These are phyloP conservation scores for Calameuta filiformis DNA, from an alignment of 2,888 invertebrate genomes.

Conservation along the genomic window DNA sequence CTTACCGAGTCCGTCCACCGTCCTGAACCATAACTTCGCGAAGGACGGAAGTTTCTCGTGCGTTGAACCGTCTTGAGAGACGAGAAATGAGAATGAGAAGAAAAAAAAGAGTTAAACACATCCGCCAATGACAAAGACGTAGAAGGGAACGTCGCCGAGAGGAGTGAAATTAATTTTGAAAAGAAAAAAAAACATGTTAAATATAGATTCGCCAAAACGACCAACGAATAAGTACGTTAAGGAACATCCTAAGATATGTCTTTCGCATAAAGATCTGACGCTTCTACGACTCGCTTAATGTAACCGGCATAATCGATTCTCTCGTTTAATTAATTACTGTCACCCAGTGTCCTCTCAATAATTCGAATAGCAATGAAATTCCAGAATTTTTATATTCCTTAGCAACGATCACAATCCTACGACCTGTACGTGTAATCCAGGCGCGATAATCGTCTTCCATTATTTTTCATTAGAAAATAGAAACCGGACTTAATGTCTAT, in stretches of 20 bases:
- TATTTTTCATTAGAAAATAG: neutral
- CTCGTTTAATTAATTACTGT: neutral
- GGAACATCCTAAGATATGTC: neutral
- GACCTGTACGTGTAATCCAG: neutral
- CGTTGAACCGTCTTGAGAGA: neutral
- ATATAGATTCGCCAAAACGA: neutral
- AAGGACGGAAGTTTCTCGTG: neutral
- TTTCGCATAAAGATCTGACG: neutral
- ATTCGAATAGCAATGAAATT: neutral
- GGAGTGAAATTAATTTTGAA: neutral
- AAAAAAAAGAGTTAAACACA: neutral
- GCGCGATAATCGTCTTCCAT: neutral
- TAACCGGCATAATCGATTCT: neutral
- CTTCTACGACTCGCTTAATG: neutral
- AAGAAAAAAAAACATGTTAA: neutral
- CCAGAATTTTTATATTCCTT: neutral
- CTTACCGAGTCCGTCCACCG: neutral
- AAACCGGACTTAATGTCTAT: neutral
- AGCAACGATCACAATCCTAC: neutral
- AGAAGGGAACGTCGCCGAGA: neutral
- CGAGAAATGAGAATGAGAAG: neutral
- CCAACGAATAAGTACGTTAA: neutral
- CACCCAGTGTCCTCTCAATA: neutral
- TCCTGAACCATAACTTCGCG: neutral
- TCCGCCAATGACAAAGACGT: neutral